phyloP scores from a whole-genome alignment of 2,888 invertebrate genomes.

The Cephus pulcher region DNA sequence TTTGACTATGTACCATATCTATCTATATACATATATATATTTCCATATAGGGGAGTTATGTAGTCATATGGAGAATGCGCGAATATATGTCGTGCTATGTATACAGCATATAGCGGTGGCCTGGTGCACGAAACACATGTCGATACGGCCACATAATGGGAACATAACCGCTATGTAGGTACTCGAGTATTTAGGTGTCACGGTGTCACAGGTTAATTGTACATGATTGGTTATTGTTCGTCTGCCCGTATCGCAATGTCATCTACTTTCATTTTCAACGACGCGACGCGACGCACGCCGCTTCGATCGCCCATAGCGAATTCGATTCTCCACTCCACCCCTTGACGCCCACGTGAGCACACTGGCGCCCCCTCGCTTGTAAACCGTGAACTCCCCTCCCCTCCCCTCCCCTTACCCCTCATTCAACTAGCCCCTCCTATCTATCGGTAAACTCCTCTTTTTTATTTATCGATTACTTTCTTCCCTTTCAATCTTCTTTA shows the following conservation, averaged over 20 bases:
- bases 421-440: background rate
- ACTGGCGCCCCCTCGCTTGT: background rate
- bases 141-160: slow-evolving; percentile 65
- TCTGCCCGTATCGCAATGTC: slow-evolving; percentile 40
- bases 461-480: slow-evolving; percentile 4
- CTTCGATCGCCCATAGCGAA: background rate
- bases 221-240: slow-evolving; percentile 64
- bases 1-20: slow-evolving; percentile 24
- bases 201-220: slow-evolving; percentile 63
- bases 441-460: background rate
- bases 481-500: background rate
- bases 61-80: slow-evolving; percentile 31
- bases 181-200: slow-evolving; percentile 60
- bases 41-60: background rate
- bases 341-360: background rate
- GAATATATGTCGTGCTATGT: slow-evolving; percentile 36
- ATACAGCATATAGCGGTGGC: slow-evolving; percentile 12
- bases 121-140: slow-evolving; percentile 60
- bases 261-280: slow-evolving; percentile 50
- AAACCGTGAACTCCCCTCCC: background rate
- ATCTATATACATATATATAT: background rate
- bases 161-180: slow-evolving; percentile 56
- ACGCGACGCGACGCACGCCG: background rate
- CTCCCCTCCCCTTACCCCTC: too few relatives aligned
- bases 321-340: background rate